phyloP scores from a whole-genome alignment of 1,140 invertebrate species.

The Yoshiicerus persimilis region DNA sequence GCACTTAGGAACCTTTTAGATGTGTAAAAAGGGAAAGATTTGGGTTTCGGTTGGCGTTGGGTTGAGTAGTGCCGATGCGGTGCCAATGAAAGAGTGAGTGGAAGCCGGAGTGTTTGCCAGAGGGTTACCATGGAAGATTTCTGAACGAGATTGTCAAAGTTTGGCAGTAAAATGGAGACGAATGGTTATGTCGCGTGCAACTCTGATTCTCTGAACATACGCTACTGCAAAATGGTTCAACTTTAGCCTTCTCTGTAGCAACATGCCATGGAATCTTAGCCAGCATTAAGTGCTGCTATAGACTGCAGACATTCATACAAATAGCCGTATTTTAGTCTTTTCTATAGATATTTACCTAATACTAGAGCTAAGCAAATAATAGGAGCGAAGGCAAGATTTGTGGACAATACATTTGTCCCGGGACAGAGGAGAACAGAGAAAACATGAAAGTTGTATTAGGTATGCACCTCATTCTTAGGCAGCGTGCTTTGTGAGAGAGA shows the following conservation, averaged over 20 bases:
- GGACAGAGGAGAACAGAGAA: not conserved
- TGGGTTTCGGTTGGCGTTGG: not conserved
- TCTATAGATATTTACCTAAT: not conserved
- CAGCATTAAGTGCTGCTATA: not conserved
- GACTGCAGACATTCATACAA: not conserved
- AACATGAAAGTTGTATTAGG: not conserved
- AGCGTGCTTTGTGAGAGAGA: not conserved
- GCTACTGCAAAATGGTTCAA: not conserved
- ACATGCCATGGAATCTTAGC: not conserved
- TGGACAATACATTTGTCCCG: not conserved
- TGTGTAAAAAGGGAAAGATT: too few species aligned
- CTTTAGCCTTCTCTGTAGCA: not conserved
- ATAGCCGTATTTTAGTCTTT: not conserved
- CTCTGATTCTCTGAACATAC: conserved; percentile 11
- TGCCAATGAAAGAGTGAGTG: not conserved
- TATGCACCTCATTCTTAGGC: not conserved
- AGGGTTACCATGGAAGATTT: conserved; percentile 48
- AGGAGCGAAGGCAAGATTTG: not conserved
- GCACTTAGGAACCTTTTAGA: too few species aligned
- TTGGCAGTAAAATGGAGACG: conserved; percentile 49
- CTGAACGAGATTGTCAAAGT: conserved; percentile 43
- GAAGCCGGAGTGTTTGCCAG: conserved; percentile 25
- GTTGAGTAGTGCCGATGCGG: not conserved
- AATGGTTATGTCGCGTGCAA: conserved; percentile 49
- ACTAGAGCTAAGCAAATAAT: not conserved